phyloP scores from a whole-genome alignment of 1,140 invertebrate species.

The Drosophila albomicans region DNA sequence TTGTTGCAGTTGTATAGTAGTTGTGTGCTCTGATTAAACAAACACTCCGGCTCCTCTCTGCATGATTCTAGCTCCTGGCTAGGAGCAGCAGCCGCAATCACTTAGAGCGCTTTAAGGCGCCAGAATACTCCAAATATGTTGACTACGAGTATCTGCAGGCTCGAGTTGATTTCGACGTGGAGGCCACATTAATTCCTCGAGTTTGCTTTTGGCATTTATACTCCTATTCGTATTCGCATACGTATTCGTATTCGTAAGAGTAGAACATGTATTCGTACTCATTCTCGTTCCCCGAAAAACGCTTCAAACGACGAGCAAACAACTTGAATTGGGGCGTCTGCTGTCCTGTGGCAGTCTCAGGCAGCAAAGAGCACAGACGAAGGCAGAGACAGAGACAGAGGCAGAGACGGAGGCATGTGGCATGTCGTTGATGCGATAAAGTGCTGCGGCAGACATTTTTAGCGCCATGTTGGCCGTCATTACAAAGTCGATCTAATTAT shows the following conservation, averaged over 20 bases:
- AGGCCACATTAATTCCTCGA: constrained; percentile 53
- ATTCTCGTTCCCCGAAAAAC: constrained; percentile 2
- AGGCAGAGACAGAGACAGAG: neutral
- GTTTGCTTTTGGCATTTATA: constrained; percentile 66
- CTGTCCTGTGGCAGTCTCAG: constrained; percentile 34
- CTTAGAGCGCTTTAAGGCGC: constrained; percentile 28
- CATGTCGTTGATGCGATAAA: constrained; percentile 51
- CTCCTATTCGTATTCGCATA: constrained; percentile 12
- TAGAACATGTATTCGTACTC: constrained; percentile 11
- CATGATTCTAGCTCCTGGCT: constrained; percentile 23
- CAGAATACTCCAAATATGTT: constrained; percentile 20
- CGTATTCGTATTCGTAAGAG: constrained; percentile 17
- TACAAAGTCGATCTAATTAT: constrained; percentile 71
- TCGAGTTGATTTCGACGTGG: constrained; percentile 6
- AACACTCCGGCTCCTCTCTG: constrained; percentile 9
- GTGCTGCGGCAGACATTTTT: constrained; percentile 65
- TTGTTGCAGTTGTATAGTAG: constrained; percentile 28
- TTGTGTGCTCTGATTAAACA: constrained; percentile 50
- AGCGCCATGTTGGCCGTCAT: constrained; percentile 66
- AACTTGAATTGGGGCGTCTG: constrained; percentile 52
- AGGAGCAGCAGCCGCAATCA: constrained; percentile 38
- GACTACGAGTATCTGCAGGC: constrained; percentile 5
- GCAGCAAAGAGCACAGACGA: neutral
- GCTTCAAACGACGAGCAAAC: constrained; percentile 31
- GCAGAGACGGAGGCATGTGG: neutral